These are phyloP conservation scores for Venustoraphidia nigricollis DNA, from an alignment of 2,888 invertebrate genomes.

Conservation along the genomic window DNA sequence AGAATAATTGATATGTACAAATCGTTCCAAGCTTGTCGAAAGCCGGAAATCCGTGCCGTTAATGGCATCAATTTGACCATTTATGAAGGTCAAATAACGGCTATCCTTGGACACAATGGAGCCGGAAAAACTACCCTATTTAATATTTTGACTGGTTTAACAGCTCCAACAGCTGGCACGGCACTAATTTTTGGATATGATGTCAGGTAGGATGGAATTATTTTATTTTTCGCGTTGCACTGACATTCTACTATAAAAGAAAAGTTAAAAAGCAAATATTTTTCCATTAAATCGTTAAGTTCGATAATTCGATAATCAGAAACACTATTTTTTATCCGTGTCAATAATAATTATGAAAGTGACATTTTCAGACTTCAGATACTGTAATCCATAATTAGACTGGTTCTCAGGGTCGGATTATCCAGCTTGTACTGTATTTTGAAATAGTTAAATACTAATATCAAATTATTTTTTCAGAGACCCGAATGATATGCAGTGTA, in stretches of 20 bases:
- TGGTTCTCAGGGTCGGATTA: background rate
- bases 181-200: slow-evolving; percentile 63
- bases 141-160: slow-evolving; percentile 71
- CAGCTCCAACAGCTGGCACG: slow-evolving; percentile 55
- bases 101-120: slow-evolving; percentile 73
- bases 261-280: too few species aligned
- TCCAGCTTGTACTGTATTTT: background rate
- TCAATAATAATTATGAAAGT: background rate
- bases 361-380: too few species aligned
- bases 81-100: slow-evolving; percentile 76
- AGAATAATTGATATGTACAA: slow-evolving; percentile 59
- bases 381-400: background rate
- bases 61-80: slow-evolving; percentile 67
- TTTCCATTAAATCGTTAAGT: too few species aligned
- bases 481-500: slow-evolving; percentile 58
- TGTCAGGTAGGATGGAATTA: slow-evolving; percentile 33
- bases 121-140: slow-evolving; percentile 79
- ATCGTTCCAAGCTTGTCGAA: slow-evolving; percentile 51
- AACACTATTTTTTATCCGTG: background rate
- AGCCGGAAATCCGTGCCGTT: slow-evolving; percentile 53
- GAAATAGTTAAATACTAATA: background rate
- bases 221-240: too few species aligned
- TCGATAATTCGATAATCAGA: too few species aligned
- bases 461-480: slow-evolving; percentile 30
- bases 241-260: too few species aligned